Evolutionary conservation across 2,888 invertebrate species (phyloP).

Genomic region (Eupeodes luniger): DNA sequence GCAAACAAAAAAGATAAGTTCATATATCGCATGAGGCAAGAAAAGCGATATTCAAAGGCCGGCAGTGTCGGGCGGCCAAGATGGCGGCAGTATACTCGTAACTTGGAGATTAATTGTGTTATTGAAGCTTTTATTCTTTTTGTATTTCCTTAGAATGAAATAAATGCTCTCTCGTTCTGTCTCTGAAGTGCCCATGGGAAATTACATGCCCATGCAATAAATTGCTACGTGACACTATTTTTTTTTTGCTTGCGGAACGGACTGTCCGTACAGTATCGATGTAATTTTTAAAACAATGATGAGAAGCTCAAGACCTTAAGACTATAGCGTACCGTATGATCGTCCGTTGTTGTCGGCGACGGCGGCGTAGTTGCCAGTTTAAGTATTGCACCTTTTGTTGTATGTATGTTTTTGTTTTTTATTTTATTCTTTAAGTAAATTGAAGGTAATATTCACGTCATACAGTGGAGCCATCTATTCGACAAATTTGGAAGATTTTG

Average conservation of each 20-base stretch:
- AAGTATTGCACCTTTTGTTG: slow-evolving; percentile 56
- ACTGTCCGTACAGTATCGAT: slow-evolving; percentile 17
- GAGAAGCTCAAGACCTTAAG: slow-evolving; percentile 45
- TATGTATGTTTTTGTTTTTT: slow-evolving; percentile 24
- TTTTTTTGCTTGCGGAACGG: slow-evolving; percentile 47
- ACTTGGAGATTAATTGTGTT: slow-evolving; percentile 59
- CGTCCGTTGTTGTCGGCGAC: not conserved
- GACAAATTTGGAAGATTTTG: not conserved
- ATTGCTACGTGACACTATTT: slow-evolving; percentile 71
- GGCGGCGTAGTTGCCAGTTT: not conserved
- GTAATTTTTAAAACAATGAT: slow-evolving; percentile 33
- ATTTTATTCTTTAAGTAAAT: slow-evolving; percentile 48
- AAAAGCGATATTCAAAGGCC: not conserved
- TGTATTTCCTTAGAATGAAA: slow-evolving; percentile 47
- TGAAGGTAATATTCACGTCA: slow-evolving; percentile 26
- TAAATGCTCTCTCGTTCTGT: slow-evolving; percentile 31
- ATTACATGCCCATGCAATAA: slow-evolving; percentile 63
- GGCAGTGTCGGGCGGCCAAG: not conserved
- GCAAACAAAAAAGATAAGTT: not conserved
- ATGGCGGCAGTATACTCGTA: not conserved
- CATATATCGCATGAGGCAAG: not conserved
- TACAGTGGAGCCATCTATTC: not conserved
- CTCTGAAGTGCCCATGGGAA: slow-evolving; percentile 60
- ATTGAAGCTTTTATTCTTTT: slow-evolving; percentile 34
- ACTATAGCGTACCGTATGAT: not conserved